phyloP scores from a whole-genome alignment of 2,797 vertebrate genomes.

The Periparus ater region DNA sequence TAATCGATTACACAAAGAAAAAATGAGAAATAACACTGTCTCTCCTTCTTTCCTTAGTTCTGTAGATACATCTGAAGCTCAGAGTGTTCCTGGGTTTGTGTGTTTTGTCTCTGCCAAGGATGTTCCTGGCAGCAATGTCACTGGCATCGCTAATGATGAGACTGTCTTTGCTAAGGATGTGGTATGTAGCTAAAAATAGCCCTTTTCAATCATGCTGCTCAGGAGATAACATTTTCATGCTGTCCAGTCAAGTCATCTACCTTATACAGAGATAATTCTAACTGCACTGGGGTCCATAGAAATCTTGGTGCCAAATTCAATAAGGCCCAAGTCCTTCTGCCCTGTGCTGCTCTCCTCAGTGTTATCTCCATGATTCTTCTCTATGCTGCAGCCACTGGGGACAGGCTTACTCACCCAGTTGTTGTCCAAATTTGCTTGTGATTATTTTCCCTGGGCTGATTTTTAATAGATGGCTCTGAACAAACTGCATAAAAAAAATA shows the following conservation, averaged over 20 bases:
- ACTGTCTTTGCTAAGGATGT: constrained; percentile 82
- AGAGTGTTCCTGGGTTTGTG: constrained; percentile 82
- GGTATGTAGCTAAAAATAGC: constrained; percentile 71
- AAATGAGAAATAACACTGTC: not conserved
- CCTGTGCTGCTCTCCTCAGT: not conserved
- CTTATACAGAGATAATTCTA: not conserved
- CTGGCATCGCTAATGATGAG: constrained; percentile 83
- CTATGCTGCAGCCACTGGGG: not conserved
- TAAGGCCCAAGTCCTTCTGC: not conserved
- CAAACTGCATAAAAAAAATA: not conserved
- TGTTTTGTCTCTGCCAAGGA: constrained; percentile 84
- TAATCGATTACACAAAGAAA: not conserved
- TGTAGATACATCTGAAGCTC: constrained; percentile 81
- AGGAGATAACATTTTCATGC: not conserved
- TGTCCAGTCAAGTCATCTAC: not conserved
- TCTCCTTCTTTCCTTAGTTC: constrained; percentile 71
- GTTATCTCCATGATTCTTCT: not conserved
- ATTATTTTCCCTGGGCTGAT: not conserved
- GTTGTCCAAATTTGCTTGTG: not conserved
- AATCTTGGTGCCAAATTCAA: not conserved
- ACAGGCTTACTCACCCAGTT: not conserved
- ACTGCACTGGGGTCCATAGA: not conserved
- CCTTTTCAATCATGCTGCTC: not conserved
- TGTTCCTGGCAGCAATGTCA: constrained; percentile 86
- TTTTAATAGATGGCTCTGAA: not conserved